Percentiles rank a stretch among this genome's conserved stretches.
phyloP scores from a whole-genome alignment of 2,113 vertebrate species.

The Cyphomyrus discorhynchus region DNA sequence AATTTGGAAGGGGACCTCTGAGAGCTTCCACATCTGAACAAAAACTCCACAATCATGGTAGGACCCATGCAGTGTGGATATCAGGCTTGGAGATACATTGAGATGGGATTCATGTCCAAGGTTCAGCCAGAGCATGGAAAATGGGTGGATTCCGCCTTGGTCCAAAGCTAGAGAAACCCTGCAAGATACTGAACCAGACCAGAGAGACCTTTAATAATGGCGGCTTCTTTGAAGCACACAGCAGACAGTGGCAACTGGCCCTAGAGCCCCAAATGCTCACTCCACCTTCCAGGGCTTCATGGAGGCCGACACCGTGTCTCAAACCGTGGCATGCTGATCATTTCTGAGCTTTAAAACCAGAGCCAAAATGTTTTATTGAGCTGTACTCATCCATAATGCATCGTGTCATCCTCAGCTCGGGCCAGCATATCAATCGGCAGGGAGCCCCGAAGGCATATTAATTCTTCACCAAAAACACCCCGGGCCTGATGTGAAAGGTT shows the following conservation, averaged over 20 bases:
- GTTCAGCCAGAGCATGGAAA: neutral
- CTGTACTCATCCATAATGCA: constrained; percentile 64
- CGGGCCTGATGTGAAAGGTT: constrained; percentile 29
- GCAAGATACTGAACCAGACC: neutral
- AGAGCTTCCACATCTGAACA: neutral
- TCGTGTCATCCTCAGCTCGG: constrained; percentile 56
- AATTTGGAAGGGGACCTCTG: neutral
- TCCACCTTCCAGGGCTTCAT: constrained; percentile 17
- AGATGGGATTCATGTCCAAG: neutral
- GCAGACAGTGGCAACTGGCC: neutral
- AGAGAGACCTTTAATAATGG: neutral
- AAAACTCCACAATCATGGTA: neutral
- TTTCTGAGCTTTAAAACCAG: constrained; percentile 58
- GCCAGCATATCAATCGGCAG: constrained; percentile 56
- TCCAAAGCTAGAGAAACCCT: neutral
- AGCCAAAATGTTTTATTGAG: constrained; percentile 58
- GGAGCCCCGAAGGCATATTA: constrained; percentile 28
- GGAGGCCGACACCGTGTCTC: constrained; percentile 48
- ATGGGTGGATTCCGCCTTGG: neutral
- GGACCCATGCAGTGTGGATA: neutral
- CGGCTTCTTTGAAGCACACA: neutral
- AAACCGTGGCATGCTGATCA: constrained; percentile 58
- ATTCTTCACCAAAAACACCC: constrained; percentile 29
- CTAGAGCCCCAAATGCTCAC: neutral
- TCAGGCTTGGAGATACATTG: neutral